Percentiles rank a stretch among this genome's conserved stretches.
Evolutionary conservation across 2,888 invertebrate genomes (phyloP).

Genomic region (Lypha dubia): DNA sequence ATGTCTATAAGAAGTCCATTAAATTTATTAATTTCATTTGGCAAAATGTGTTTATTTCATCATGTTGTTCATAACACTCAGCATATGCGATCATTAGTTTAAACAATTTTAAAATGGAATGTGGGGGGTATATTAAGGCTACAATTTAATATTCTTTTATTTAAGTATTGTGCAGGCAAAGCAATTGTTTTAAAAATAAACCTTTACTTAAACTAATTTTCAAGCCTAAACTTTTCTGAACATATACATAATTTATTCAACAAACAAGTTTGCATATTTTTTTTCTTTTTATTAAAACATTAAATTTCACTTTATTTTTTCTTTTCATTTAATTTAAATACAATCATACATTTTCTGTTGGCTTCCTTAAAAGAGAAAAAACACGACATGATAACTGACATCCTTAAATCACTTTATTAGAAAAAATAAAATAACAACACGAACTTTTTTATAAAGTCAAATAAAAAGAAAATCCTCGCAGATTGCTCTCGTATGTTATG

Average conservation of each 20-base stretch:
- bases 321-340: not conserved
- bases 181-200: not conserved
- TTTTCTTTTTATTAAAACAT: not conserved
- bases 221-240: not conserved
- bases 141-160: not conserved
- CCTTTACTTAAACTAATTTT: not conserved
- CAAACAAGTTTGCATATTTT: too few relatives aligned
- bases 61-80: slow-evolving; percentile 10
- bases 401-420: not conserved
- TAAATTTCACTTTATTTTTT: not conserved
- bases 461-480: too few relatives aligned
- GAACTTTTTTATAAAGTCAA: too few relatives aligned
- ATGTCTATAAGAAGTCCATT: slow-evolving; percentile 62
- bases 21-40: slow-evolving; percentile 71
- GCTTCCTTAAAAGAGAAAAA: not conserved
- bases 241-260: not conserved
- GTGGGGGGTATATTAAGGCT: not conserved
- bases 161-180: not conserved
- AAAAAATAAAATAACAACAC: too few relatives aligned
- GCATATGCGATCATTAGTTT: not conserved
- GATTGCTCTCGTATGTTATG: not conserved
- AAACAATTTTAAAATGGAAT: too few relatives aligned
- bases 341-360: too few relatives aligned
- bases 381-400: not conserved
- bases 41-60: slow-evolving; percentile 53